A percentile compares a stretch with the other conserved stretches of the same genome.
Evolutionary conservation across 1,140 invertebrate genomes (phyloP).

Genomic region (Drosophila mojavensis): DNA sequence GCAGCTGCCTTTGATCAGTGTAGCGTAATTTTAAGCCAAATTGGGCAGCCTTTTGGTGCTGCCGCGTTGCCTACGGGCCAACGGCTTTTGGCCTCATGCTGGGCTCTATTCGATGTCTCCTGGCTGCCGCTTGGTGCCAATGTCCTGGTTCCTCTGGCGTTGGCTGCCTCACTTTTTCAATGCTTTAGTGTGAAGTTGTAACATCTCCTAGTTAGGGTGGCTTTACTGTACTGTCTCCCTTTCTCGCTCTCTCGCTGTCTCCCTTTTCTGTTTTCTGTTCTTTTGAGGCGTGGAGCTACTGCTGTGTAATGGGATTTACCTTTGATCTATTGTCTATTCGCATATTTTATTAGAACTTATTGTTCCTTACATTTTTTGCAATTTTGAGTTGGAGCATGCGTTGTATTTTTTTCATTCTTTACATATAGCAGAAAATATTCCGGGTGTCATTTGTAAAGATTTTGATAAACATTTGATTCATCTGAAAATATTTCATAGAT

Average conservation of each 20-base stretch:
- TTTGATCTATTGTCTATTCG: slow-evolving; percentile 46
- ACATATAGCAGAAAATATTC: no score
- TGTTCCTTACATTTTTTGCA: slow-evolving; percentile 27
- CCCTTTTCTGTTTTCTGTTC: slow-evolving; percentile 47
- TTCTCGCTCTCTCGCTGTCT: no score
- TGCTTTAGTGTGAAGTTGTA: slow-evolving; percentile 79
- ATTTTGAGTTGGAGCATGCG: neutral
- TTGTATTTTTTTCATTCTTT: no score
- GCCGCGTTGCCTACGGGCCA: slow-evolving; percentile 32
- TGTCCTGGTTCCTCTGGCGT: slow-evolving; percentile 68
- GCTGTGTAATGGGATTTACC: slow-evolving; percentile 72
- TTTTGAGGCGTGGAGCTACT: slow-evolving; percentile 79
- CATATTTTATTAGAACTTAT: slow-evolving; percentile 30
- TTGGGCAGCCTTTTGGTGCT: slow-evolving; percentile 56
- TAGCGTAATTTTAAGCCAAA: slow-evolving; percentile 83
- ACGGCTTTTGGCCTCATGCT: slow-evolving; percentile 28
- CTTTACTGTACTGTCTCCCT: neutral
- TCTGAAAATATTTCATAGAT: no score
- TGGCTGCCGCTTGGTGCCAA: slow-evolving; percentile 51
- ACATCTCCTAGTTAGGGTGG: slow-evolving; percentile 51
- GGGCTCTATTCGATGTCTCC: slow-evolving; percentile 31
- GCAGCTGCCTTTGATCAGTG: slow-evolving; percentile 81
- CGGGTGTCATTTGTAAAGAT: no score
- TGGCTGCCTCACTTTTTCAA: slow-evolving; percentile 71
- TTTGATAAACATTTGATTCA: no score